phyloP scores from a whole-genome alignment of 2,797 vertebrate species.

The Pseudochirops cupreus region DNA sequence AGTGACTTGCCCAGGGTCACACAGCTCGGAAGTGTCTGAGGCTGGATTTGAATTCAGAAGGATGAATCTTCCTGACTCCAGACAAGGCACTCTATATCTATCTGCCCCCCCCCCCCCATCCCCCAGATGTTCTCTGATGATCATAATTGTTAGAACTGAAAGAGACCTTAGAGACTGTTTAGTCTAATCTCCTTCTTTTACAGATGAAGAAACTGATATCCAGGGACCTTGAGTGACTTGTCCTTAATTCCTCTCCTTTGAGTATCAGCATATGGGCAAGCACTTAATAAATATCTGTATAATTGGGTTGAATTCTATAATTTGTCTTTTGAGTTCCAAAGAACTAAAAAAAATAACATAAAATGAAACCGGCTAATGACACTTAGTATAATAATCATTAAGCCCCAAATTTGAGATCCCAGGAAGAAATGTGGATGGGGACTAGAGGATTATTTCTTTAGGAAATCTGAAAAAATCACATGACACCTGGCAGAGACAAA shows the following conservation, averaged over 20 bases:
- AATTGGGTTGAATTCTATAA: constrained; percentile 67
- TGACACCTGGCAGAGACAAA: constrained; percentile 27
- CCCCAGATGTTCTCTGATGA: not conserved
- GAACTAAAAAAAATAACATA: constrained; percentile 40
- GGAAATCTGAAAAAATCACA: constrained; percentile 33
- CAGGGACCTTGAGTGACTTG: not conserved
- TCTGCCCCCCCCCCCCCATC: too few species aligned
- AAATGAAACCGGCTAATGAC: constrained; percentile 57
- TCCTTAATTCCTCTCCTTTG: not conserved
- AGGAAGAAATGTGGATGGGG: not conserved
- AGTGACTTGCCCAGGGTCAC: not conserved
- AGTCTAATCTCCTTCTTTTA: not conserved
- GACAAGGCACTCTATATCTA: not conserved
- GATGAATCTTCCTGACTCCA: not conserved
- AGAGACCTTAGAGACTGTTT: not conserved
- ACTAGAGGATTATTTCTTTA: constrained; percentile 30
- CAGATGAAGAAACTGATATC: constrained; percentile 37
- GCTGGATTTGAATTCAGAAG: not conserved
- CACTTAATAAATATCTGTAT: constrained; percentile 45
- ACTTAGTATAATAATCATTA: constrained; percentile 23
- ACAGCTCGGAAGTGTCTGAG: not conserved
- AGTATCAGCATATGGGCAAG: not conserved
- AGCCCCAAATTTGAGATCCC: not conserved
- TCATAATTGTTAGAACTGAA: too few species aligned
- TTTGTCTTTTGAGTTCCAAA: constrained; percentile 60